phyloP scores from a whole-genome alignment of 1,140 invertebrate species.

The Drosophila albomicans region DNA sequence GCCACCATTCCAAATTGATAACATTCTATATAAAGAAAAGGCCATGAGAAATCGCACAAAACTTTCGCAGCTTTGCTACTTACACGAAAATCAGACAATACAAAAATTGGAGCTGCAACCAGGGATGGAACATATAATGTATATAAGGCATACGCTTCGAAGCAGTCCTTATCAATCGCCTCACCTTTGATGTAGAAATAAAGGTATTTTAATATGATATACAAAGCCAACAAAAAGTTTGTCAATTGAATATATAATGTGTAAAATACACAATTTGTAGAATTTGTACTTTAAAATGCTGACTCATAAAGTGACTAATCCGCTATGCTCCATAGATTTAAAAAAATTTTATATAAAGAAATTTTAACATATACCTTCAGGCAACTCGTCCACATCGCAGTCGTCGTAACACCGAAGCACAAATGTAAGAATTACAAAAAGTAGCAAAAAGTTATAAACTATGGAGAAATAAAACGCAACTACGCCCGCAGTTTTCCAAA shows the following conservation, averaged over 20 bases:
- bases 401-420: constrained; percentile 27
- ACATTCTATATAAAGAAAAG: constrained; percentile 8
- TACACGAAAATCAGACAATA: constrained; percentile 29
- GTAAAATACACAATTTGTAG: too few relatives aligned
- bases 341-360: neutral
- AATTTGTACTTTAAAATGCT: too few relatives aligned
- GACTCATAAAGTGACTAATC: too few relatives aligned
- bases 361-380: constrained; percentile 2
- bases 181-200: neutral
- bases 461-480: constrained; percentile 17
- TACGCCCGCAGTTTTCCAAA: constrained; percentile 27
- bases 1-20: constrained; percentile 43
- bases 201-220: neutral
- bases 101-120: constrained; percentile 19
- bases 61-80: neutral
- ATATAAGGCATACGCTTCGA: constrained; percentile 7
- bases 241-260: too few relatives aligned
- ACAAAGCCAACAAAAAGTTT: too few relatives aligned
- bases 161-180: constrained; percentile 20
- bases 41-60: neutral
- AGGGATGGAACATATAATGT: constrained; percentile 15
- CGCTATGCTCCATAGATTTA: too few relatives aligned
- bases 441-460: constrained; percentile 19
- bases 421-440: constrained; percentile 2
- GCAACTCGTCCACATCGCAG: neutral